These are phyloP conservation scores for Pangasius krempfi DNA, from an alignment of 2,797 vertebrate genomes.

Conservation along the genomic window DNA sequence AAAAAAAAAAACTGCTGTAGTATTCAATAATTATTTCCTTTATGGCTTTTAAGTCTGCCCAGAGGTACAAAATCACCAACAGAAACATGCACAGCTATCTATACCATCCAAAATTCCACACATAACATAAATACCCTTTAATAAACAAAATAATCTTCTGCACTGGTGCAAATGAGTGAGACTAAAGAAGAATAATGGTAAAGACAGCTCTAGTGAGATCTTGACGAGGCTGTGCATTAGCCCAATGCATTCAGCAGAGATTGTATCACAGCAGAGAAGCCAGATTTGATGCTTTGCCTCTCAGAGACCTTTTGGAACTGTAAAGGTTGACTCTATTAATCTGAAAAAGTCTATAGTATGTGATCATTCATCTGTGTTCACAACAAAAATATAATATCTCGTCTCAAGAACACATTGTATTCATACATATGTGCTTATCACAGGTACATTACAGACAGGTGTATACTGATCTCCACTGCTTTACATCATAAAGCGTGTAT, in stretches of 20 bases:
- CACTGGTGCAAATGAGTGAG: background rate
- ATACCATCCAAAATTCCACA: conserved; percentile 57
- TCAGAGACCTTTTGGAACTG: background rate
- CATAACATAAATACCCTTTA: conserved; percentile 36
- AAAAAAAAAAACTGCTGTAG: background rate
- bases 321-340: background rate
- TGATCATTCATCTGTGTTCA: background rate
- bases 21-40: background rate
- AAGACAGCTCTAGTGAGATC: conserved; percentile 3
- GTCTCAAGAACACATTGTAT: background rate
- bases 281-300: background rate
- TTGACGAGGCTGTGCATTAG: conserved; percentile 41
- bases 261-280: background rate
- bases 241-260: background rate
- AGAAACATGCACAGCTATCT: conserved; percentile 58
- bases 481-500: background rate
- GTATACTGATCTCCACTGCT: background rate
- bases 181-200: background rate
- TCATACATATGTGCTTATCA: conserved; percentile 43
- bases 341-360: background rate
- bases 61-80: conserved; percentile 33
- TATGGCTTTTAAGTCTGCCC: conserved; percentile 22
- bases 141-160: conserved; percentile 26
- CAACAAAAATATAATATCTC: background rate
- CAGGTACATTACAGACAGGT: background rate